Conservation (phyloP, 1,140 invertebrate species). For the Bombus balteatus region DNA sequence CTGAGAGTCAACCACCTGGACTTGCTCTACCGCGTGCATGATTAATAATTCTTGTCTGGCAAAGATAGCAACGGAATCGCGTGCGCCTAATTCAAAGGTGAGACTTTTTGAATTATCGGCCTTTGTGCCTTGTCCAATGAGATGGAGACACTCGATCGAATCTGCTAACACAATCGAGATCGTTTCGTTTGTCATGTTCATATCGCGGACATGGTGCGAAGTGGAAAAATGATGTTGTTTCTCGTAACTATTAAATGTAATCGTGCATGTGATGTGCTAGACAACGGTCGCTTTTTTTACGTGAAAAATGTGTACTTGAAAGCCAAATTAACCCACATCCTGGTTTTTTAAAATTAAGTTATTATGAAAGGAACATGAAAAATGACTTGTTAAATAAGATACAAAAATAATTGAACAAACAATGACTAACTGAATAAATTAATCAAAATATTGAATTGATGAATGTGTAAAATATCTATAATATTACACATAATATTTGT, state of each 20-base stretch:
- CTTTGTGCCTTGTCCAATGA: slow-evolving; percentile 22
- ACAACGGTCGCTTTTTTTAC: not conserved
- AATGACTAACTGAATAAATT: not conserved
- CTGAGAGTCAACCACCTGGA: slow-evolving; percentile 59
- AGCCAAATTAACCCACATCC: not conserved
- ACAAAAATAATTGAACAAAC: not conserved
- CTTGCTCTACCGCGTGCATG: slow-evolving; percentile 32
- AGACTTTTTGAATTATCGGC: slow-evolving; percentile 38
- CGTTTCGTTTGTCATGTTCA: not conserved
- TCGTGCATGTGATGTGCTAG: not conserved
- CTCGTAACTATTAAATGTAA: not conserved
- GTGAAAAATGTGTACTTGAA: not conserved
- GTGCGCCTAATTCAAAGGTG: slow-evolving; percentile 47
- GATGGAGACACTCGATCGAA: slow-evolving; percentile 5
- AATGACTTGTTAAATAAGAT: not conserved
- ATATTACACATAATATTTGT: not conserved
- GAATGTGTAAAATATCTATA: not conserved
- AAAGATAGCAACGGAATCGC: slow-evolving; percentile 42
- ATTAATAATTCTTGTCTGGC: slow-evolving; percentile 60
- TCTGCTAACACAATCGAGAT: not conserved
- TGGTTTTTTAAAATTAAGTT: not conserved
- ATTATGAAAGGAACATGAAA: not conserved
- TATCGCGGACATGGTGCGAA: not conserved
- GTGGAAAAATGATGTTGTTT: not conserved
- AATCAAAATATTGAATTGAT: not conserved